These are phyloP conservation scores for Cynocephalus volans DNA, from an alignment of 2,113 vertebrate species.

Conservation along the genomic window DNA sequence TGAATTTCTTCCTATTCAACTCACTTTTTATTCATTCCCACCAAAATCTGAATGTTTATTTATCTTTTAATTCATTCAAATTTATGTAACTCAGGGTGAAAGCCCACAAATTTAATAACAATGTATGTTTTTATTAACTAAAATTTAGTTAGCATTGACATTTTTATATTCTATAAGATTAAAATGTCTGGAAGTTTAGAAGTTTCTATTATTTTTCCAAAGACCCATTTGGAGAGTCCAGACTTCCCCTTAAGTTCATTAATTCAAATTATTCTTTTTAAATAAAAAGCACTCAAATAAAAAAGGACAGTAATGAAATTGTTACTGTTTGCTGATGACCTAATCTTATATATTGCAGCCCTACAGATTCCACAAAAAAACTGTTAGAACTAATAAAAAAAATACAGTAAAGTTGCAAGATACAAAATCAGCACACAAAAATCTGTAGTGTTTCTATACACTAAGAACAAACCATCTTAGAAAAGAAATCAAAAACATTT, in stretches of 20 bases:
- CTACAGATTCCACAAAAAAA: too few species aligned
- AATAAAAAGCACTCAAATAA: not conserved
- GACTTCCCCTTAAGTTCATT: not conserved
- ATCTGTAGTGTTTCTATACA: not conserved
- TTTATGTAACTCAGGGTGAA: not conserved
- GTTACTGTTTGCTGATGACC: too few species aligned
- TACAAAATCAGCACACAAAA: not conserved
- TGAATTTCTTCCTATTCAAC: not conserved
- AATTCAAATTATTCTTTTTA: slow-evolving; percentile 20
- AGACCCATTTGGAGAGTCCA: not conserved
- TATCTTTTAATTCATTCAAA: not conserved
- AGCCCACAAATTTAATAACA: not conserved
- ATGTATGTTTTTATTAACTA: slow-evolving; percentile 2
- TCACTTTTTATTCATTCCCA: slow-evolving; percentile 48
- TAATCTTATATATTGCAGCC: not conserved
- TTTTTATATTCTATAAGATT: not conserved
- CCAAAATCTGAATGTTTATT: not conserved
- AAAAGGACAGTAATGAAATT: not conserved
- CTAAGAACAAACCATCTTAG: not conserved
- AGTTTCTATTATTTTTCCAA: not conserved
- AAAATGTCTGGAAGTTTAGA: not conserved
- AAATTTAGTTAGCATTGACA: not conserved
- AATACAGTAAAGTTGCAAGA: not conserved
- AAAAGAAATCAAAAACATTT: not conserved
- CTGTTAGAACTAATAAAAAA: not conserved